phyloP scores from a whole-genome alignment of 2,797 vertebrate species.

The Leuciscus waleckii region DNA sequence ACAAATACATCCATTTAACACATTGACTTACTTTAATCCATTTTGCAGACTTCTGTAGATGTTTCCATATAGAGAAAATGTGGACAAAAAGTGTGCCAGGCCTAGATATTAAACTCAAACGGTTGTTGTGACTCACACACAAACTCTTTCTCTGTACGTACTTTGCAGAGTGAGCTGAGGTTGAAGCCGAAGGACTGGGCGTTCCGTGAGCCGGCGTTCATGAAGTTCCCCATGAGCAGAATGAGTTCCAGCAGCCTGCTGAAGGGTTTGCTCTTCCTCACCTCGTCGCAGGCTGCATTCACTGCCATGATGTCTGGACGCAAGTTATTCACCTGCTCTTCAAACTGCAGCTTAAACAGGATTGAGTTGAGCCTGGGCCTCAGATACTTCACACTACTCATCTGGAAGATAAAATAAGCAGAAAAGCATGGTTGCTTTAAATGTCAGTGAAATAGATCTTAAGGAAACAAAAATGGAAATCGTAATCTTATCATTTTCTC shows the following conservation, averaged over 20 bases:
- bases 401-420: conserved; percentile 73
- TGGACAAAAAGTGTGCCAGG: background rate
- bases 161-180: conserved; percentile 97
- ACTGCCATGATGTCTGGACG: conserved; percentile 95
- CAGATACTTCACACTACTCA: conserved; percentile 93
- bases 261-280: conserved; percentile 91
- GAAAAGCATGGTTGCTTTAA: background rate
- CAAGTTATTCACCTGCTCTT: conserved; percentile 94
- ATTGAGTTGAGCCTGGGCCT: conserved; percentile 91
- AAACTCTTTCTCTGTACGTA: conserved; percentile 71
- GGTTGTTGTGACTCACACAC: background rate
- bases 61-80: background rate
- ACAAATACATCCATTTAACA: background rate
- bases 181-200: conserved; percentile 93
- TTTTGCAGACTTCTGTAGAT: background rate
- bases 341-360: conserved; percentile 97
- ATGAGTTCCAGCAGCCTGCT: conserved; percentile 92
- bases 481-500: background rate
- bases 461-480: background rate
- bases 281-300: conserved; percentile 91
- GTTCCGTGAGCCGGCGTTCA: conserved; percentile 96
- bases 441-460: background rate
- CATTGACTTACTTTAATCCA: background rate
- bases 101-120: background rate
- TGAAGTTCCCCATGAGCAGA: conserved; percentile 95